Percentiles rank a stretch among this genome's conserved stretches.
These are phyloP conservation scores for Rostratula benghalensis DNA, from an alignment of 2,113 vertebrate genomes.

Conservation along the genomic window DNA sequence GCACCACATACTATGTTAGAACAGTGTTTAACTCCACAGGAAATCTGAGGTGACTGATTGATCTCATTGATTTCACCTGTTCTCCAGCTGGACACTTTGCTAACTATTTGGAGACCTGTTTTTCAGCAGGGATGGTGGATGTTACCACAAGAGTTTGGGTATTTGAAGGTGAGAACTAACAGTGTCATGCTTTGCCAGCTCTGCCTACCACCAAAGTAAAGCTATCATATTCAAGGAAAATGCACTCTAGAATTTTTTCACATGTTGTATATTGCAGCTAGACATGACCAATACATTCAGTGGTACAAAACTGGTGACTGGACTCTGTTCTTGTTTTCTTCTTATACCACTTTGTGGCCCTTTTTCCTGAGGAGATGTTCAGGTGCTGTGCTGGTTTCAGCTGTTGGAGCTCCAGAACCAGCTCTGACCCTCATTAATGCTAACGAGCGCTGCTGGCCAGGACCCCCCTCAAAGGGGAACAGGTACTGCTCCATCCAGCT, in stretches of 20 bases:
- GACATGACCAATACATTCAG: neutral
- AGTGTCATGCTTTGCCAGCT: neutral
- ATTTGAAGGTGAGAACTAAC: neutral
- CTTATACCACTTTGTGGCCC: neutral
- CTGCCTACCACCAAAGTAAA: neutral
- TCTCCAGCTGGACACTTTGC: neutral
- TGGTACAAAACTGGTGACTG: neutral
- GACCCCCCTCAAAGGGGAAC: neutral
- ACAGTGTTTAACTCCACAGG: neutral
- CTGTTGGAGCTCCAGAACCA: neutral
- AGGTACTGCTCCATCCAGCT: too few species aligned
- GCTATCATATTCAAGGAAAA: neutral
- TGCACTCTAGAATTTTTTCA: neutral
- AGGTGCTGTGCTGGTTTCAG: neutral
- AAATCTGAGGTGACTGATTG: neutral
- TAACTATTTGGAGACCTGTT: neutral
- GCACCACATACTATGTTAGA: neutral
- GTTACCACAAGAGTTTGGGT: neutral
- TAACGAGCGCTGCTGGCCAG: neutral
- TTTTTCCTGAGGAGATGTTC: neutral
- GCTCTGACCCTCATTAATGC: neutral
- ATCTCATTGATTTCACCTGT: neutral
- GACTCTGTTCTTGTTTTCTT: neutral
- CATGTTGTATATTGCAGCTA: neutral
- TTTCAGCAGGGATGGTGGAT: neutral